Base-by-base conservation (phyloP, 2,797 vertebrate species). In the Spondyliosoma cantharus region DNA sequence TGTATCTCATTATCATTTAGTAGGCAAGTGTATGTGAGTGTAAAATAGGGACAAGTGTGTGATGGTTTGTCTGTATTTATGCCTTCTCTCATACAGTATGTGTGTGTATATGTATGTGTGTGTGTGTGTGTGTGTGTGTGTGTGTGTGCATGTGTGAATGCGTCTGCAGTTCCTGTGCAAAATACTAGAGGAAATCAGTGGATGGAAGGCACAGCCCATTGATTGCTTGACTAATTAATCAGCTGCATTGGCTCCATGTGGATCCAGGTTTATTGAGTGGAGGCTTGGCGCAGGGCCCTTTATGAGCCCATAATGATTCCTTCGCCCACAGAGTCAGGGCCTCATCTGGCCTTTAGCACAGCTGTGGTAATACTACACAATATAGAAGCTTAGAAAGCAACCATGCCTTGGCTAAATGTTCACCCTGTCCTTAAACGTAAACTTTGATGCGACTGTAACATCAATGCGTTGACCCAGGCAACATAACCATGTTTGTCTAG, bases 151-250 rank as follows among this genome's bases (percentile, higher is more conserved):
- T 59, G 27, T 54, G 52, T 64, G 60, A 54, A 19, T 73, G 25
- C 66, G 37, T 64, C 84, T 83, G 85, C 81, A 87, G 89, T 90
- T 90, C 85, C 88, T 91, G 87, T 62, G 74, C 68, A 76, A 86
- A 91, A 90, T 86, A 87, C 63, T 70, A 53, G 80, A 83, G 84
- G 77, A 90, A 92, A 91, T 89, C 87, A 88, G 88, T 89, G 77
- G 84, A 87, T 87, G 82, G 76, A 89, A 86, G 89, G 89, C 63
- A 42, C 85, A 88, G 89, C 71, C 54, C 89, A 94, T 94, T 92
- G 93, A 94, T 93, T 91, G 89, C 89, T 92, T 91, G 90, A 91
- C 92, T 94, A 94, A 93, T 94, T 92, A 94, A 94, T 94, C 93
- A 94, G 91, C 82, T 93, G 82, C 86, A 93, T 93, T 90, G 90